phyloP scores from a whole-genome alignment of 2,888 invertebrate species.

The Rhogogaster chlorosoma region DNA sequence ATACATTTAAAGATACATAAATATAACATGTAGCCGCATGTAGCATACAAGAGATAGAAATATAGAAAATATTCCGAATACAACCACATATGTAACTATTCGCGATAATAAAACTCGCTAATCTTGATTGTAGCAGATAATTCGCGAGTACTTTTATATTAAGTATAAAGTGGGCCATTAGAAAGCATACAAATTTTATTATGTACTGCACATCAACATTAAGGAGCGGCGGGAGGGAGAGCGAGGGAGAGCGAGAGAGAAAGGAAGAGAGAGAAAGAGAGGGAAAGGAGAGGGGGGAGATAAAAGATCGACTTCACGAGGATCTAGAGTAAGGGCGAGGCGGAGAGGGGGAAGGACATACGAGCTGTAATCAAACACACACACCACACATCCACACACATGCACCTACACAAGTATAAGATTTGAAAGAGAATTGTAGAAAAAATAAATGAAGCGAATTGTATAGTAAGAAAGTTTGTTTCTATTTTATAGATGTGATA shows the following conservation, averaged over 20 bases:
- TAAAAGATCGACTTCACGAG: not conserved
- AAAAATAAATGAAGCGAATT: not conserved
- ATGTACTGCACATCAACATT: conserved; percentile 32
- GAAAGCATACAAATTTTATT: conserved; percentile 46
- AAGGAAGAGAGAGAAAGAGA: not conserved
- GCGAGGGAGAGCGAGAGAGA: not conserved
- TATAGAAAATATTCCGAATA: not conserved
- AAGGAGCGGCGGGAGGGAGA: not conserved
- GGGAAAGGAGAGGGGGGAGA: not conserved
- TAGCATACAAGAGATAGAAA: not conserved
- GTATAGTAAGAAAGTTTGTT: not conserved
- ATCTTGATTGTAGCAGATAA: conserved; percentile 27
- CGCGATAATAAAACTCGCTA: not conserved
- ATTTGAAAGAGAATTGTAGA: not conserved
- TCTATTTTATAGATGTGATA: not conserved
- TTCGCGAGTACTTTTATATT: not conserved
- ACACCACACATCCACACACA: not conserved
- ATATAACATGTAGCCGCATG: not conserved
- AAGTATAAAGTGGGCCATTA: conserved; percentile 41
- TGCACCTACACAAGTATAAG: not conserved
- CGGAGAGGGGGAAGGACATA: not conserved
- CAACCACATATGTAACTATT: not conserved
- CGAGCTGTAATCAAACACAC: not conserved
- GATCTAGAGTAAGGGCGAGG: not conserved
- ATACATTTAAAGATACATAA: not conserved